Conservation (phyloP, 2,888 invertebrate genomes). For the Cartodere bifasciata region DNA sequence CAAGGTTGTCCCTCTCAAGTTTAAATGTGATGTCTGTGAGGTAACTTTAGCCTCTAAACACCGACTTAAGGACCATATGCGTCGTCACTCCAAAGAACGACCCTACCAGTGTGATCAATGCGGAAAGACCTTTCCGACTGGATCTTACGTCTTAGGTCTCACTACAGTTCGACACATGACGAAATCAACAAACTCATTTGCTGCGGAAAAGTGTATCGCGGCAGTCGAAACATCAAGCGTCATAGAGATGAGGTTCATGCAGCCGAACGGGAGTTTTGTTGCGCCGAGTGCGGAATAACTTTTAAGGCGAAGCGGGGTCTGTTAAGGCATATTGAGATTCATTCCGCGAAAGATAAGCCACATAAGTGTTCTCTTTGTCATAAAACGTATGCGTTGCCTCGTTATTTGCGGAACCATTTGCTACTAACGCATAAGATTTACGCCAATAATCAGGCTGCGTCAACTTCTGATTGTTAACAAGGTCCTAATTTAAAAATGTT, state of each 20-base stretch:
- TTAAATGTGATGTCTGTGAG: conserved; percentile 37
- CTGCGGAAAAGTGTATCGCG: conserved; percentile 39
- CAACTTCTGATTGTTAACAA: no score
- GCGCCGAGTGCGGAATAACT: conserved; percentile 41
- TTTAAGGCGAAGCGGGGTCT: no score
- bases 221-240: conserved; percentile 38
- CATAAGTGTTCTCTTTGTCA: no score
- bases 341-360: no score
- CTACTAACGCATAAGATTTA: no score
- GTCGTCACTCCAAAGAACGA: conserved; percentile 35
- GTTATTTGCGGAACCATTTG: no score
- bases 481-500: no score
- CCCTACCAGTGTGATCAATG: conserved; percentile 43
- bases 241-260: conserved; percentile 40
- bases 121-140: conserved; percentile 39
- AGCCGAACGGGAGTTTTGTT: conserved; percentile 36
- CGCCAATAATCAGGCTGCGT: no score
- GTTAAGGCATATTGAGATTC: no score
- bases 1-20: no score
- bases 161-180: conserved; percentile 38
- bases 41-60: conserved; percentile 38
- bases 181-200: conserved; percentile 39
- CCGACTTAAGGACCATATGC: conserved; percentile 39
- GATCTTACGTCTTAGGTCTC: conserved; percentile 40
- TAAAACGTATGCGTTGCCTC: no score